These are phyloP conservation scores for Novumbra hubbsi DNA, from an alignment of 2,797 vertebrate genomes.

Conservation along the genomic window DNA sequence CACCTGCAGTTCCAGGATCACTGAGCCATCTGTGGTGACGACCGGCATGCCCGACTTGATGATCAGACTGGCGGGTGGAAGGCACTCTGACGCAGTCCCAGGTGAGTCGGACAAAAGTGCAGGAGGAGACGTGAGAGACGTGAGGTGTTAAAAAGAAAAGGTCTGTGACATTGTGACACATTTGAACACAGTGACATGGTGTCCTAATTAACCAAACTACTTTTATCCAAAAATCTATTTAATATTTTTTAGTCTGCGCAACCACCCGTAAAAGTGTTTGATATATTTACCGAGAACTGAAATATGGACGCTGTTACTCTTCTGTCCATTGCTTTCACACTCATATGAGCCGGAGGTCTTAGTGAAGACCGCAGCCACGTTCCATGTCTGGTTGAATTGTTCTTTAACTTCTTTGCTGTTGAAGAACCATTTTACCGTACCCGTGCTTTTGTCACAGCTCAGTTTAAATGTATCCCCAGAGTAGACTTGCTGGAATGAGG, in stretches of 20 bases:
- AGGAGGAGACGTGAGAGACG: neutral
- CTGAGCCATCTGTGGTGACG: neutral
- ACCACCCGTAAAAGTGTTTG: neutral
- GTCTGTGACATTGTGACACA: neutral
- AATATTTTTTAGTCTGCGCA: no score
- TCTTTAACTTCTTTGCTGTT: fast-evolving
- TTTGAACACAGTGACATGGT: no score
- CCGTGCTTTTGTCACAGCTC: fast-evolving
- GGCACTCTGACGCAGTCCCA: constrained; percentile 8
- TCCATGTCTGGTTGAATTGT: fast-evolving
- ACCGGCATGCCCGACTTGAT: constrained; percentile 35
- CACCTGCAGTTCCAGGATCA: constrained; percentile 36
- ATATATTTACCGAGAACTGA: constrained; percentile 18
- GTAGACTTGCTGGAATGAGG: fast-evolving
- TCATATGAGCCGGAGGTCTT: fast-evolving
- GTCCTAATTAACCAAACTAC: no score
- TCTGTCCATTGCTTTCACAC: neutral
- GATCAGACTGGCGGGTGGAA: constrained; percentile 33
- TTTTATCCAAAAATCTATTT: no score
- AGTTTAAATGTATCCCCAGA: constrained; percentile 53
- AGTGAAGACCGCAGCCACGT: neutral
- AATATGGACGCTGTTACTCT: fast-evolving
- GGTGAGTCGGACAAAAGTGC: neutral
- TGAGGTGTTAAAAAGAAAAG: neutral
- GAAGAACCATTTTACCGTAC: constrained; percentile 29